These are phyloP conservation scores for Lasiurus cinereus DNA, from an alignment of 2,113 vertebrate genomes.

Conservation along the genomic window DNA sequence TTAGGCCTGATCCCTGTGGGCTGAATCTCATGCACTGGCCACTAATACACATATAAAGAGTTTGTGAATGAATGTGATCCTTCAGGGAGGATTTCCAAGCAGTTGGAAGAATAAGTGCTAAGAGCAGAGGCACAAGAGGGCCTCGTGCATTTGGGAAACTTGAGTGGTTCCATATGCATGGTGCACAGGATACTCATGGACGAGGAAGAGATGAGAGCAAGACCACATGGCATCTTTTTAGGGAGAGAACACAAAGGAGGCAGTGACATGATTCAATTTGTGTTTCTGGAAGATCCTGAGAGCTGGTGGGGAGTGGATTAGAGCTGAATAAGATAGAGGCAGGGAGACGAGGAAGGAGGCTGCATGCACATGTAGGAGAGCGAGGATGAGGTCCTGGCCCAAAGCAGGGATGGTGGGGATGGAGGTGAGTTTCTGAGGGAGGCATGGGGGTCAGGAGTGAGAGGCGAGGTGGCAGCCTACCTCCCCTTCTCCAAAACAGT, in stretches of 20 bases:
- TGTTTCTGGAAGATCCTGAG: constrained; percentile 25
- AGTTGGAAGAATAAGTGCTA: not conserved
- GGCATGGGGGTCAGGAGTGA: too few relatives aligned
- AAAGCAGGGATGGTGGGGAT: not conserved
- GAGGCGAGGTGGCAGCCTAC: not conserved
- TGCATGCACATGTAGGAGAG: not conserved
- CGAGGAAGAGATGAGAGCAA: not conserved
- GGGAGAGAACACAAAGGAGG: not conserved
- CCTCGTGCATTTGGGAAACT: not conserved
- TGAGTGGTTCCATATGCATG: not conserved
- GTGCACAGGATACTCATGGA: not conserved
- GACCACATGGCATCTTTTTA: not conserved
- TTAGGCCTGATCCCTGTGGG: too few relatives aligned
- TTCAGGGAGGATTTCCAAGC: not conserved
- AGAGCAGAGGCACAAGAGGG: not conserved
- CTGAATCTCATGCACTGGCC: too few relatives aligned
- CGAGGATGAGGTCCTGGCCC: not conserved
- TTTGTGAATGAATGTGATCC: not conserved
- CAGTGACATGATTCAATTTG: not conserved
- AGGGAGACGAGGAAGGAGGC: not conserved
- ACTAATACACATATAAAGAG: not conserved
- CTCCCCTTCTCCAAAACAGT: not conserved
- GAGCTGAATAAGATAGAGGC: not conserved
- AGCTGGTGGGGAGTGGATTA: not conserved
- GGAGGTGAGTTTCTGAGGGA: not conserved